phyloP scores from a whole-genome alignment of 2,113 vertebrate genomes.

The Globicephala melas region DNA sequence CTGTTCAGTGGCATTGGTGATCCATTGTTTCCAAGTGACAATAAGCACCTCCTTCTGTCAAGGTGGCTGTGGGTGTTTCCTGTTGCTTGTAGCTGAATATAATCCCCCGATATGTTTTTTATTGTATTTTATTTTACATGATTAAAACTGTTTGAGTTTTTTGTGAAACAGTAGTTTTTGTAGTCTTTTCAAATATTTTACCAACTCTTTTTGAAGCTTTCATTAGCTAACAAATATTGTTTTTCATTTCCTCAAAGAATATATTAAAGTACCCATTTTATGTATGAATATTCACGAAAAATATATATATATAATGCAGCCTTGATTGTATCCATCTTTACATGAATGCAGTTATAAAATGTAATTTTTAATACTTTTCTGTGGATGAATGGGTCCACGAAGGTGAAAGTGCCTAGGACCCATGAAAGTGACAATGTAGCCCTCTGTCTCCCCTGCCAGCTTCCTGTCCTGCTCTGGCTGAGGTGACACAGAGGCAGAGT shows the following conservation, averaged over 20 bases:
- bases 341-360: too few relatives aligned
- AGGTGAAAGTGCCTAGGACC: not conserved
- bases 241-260: not conserved
- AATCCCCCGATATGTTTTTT: not conserved
- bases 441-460: not conserved
- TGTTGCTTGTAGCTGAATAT: not conserved
- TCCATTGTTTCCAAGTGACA: not conserved
- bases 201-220: not conserved
- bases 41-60: not conserved
- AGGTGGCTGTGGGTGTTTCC: not conserved
- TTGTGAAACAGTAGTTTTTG: not conserved
- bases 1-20: not conserved
- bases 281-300: not conserved
- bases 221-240: not conserved
- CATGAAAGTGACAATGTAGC: not conserved
- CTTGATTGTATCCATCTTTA: too few relatives aligned
- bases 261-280: not conserved
- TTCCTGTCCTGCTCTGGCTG: not conserved
- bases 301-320: too few relatives aligned
- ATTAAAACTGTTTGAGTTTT: not conserved
- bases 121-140: not conserved
- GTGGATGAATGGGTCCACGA: not conserved
- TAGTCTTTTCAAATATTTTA: not conserved
- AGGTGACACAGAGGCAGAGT: not conserved
- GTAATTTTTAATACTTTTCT: not conserved